These are phyloP conservation scores for Trachemys scripta DNA, from an alignment of 2,113 vertebrate genomes.

Conservation along the genomic window DNA sequence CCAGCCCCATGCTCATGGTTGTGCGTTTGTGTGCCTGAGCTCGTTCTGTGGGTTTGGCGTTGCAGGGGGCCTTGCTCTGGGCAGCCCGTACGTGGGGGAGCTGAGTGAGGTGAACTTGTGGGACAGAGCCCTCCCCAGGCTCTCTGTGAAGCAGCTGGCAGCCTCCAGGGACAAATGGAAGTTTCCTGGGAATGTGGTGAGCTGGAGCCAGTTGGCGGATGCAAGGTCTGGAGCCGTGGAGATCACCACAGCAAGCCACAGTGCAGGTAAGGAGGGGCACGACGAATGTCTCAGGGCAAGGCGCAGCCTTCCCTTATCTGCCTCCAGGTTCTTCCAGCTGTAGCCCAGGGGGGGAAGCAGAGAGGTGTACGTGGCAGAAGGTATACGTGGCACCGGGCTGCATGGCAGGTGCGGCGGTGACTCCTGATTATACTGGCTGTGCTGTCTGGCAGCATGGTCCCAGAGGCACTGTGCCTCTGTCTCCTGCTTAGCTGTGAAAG, in stretches of 20 bases:
- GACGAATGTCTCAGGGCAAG: not conserved
- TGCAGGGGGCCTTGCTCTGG: not conserved
- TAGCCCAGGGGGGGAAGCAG: not conserved
- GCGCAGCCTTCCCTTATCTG: not conserved
- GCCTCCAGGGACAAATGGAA: constrained; percentile 1
- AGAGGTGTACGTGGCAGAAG: not conserved
- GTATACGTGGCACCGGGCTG: not conserved
- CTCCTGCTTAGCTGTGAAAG: not conserved
- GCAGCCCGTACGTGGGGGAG: not conserved
- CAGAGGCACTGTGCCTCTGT: not conserved
- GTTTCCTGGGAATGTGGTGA: constrained; percentile 22
- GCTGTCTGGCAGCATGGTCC: not conserved
- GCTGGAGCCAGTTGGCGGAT: not conserved
- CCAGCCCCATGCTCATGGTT: too few species aligned
- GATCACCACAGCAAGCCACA: not conserved
- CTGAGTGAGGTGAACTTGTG: constrained; percentile 32
- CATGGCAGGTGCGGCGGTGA: too few species aligned
- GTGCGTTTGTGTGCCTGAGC: not conserved
- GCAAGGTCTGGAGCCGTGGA: not conserved
- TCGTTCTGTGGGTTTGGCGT: not conserved
- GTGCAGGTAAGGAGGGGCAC: not conserved
- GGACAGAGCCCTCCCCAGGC: not conserved
- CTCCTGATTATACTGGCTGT: not conserved
- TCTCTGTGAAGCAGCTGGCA: not conserved
- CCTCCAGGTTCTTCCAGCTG: not conserved